phyloP scores from a whole-genome alignment of 1,140 invertebrate genomes.

The Sycophila sp. region DNA sequence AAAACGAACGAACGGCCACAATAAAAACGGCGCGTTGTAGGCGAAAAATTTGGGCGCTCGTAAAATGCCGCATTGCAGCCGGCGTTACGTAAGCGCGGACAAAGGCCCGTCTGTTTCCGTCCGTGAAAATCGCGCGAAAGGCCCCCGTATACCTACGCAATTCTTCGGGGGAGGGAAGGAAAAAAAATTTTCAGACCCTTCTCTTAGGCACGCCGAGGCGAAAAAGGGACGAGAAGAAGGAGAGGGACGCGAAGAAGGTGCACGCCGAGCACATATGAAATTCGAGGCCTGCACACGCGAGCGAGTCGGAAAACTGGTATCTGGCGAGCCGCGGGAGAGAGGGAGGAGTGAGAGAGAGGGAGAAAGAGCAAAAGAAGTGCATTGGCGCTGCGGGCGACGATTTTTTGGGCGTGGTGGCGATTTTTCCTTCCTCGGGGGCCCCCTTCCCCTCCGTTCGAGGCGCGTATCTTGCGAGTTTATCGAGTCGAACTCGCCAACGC shows the following conservation, averaged over 20 bases:
- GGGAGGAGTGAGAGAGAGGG: background rate
- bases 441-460: background rate
- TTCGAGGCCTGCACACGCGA: background rate
- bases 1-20: no score
- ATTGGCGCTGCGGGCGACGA: background rate
- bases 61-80: no score
- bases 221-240: constrained; percentile 17
- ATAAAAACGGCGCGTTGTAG: no score
- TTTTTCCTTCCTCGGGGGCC: constrained; percentile 10
- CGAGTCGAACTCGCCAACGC: background rate
- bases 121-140: no score
- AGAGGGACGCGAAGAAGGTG: background rate
- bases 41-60: no score
- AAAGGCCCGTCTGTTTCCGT: no score
- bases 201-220: background rate
- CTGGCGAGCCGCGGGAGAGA: no score
- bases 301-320: background rate
- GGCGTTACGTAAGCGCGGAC: no score
- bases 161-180: no score
- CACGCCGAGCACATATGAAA: background rate
- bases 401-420: constrained; percentile 34
- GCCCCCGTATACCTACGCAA: no score
- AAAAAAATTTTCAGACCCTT: no score
- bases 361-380: background rate
- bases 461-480: constrained; percentile 20